Base-by-base conservation (phyloP, 2,113 vertebrate genomes). In the Nycticebus coucang region DNA sequence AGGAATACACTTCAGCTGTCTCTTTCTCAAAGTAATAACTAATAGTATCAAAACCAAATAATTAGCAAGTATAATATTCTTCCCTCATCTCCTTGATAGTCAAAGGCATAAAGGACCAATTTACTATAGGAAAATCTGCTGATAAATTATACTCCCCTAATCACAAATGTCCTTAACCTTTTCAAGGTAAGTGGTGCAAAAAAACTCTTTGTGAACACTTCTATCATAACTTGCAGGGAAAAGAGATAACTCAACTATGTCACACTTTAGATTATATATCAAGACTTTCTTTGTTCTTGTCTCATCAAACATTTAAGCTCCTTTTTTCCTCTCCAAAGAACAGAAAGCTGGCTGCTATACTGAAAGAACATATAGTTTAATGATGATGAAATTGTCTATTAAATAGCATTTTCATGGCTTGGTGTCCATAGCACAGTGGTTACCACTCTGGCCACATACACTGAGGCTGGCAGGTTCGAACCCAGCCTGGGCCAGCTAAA, bases 181-280 rank as follows among this genome's bases (percentile, higher is more conserved):
- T 86, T 93, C 57, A 72, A 92, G 59, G 84, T 91, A 87, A 96
- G 66, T 50, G 21, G 33, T 71, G 35, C 21, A 22, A 35, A 95
- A 95, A 53, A 93, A 79, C 53, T 80, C 88, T 87, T 50, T 41
- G 1, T 41, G 77, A 81, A 68, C 45, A 57, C 26, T 59, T 87
- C 92, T 64, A 68, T 79, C 84, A 77, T 19, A 79, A 35, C 53
- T 69, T 35, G n/a, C 69, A 80, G 60, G 45, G 80, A 88, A 89
- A 89, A 92, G 60, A 94, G 64, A 71, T 74, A 55, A 77, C 75
- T 82, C 62, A 87, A 24, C 59, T 77, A 75, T 22, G 50, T 18
- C 57, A 77, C 66, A 59, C n/a, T 87, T 72, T 28, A 55, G 75
- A 68, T 35, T 69, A 55, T n/a, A 94, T 93, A 59, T 64, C 80